Base-by-base conservation (phyloP, 2,113 vertebrate species). In the Osmerus eperlanus region DNA sequence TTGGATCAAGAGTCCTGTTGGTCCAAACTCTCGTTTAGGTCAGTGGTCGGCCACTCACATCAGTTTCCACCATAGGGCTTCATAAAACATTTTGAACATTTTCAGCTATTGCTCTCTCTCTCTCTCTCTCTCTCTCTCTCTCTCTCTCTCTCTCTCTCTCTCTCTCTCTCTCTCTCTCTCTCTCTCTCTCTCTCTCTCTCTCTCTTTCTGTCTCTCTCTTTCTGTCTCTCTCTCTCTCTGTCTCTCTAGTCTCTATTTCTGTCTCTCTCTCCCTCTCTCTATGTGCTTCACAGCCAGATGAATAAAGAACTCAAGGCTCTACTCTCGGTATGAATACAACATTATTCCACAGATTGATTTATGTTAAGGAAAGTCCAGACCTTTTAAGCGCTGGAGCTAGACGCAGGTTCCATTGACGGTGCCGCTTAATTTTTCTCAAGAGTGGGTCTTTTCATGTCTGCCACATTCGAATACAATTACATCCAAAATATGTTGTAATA, bases 291-390 rank as follows among this genome's bases (percentile, higher is more conserved):
- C 78, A 16, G 71, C 76, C 67, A 79, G 41, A 81, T 69, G 68
- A 66, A 56, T 86, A 80, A 82, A 83, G 76, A 83, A 78, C n/a
- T 78, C 29, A 70, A 67, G 52, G 72, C 41, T 64, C 60, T 59
- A 73, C 72, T 56, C 53, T 66, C 66, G 76, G 65, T 68, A 1
- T 65, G 63, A 85, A 66, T 53, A 77, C 72, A 69, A 59, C 60
- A 0, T 81, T 76, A 79, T 76, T 77, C 70, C 25, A 69, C 76
- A 72, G 82, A 73, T 68, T 85, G 86, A 86, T 86, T 86, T 79
- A 88, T 83, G 72, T 67, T 2, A n/a, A 67, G 77, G 76, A 76
- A 81, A 77, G 74, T 56, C 75, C 72, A 18, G 72, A 79, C 11
- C n/a, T 55, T 80, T 84, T 75, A 78, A 72, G 66, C 60, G 65